Evolutionary conservation across 1,140 invertebrate species (phyloP).

Genomic region (Uloborus diversus): DNA sequence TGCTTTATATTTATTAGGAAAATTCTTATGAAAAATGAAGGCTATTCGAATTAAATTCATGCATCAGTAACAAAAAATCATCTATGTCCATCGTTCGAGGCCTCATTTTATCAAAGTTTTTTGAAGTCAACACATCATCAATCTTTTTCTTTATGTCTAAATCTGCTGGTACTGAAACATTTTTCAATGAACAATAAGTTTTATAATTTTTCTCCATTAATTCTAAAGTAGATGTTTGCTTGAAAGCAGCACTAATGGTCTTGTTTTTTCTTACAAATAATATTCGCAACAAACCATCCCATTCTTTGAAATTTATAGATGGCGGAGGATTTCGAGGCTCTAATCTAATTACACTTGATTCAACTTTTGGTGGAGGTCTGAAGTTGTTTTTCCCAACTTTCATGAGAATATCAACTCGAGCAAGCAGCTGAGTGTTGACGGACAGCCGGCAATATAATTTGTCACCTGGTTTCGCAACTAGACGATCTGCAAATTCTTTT

Average conservation of each 20-base stretch:
- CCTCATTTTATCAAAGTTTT: slow-evolving; percentile 77
- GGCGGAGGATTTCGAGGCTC: slow-evolving; percentile 97
- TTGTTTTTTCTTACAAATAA: slow-evolving; percentile 97
- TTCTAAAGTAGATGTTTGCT: slow-evolving; percentile 82
- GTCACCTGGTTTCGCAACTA: slow-evolving; percentile 96
- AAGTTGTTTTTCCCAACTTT: slow-evolving; percentile 99
- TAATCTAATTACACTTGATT: slow-evolving; percentile 97
- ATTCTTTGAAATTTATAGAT: slow-evolving; percentile 95
- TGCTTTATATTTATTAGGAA: no score
- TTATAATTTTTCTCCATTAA: slow-evolving; percentile 93
- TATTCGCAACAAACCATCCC: slow-evolving; percentile 96
- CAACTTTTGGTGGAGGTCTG: slow-evolving; percentile 96
- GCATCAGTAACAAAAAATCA: slow-evolving; percentile 89
- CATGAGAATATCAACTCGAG: slow-evolving; percentile 96
- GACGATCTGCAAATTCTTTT: slow-evolving; percentile 95
- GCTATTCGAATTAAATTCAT: slow-evolving; percentile 87
- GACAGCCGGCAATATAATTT: slow-evolving; percentile 97
- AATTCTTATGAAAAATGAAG: slow-evolving; percentile 77
- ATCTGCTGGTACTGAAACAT: slow-evolving; percentile 80
- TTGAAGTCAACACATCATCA: slow-evolving; percentile 76
- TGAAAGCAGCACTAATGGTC: slow-evolving; percentile 85
- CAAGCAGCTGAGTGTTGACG: slow-evolving; percentile 94
- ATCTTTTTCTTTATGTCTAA: slow-evolving; percentile 89
- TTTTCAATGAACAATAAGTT: slow-evolving; percentile 85
- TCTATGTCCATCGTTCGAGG: slow-evolving; percentile 95